These are phyloP conservation scores for fruit fly (Drosophila melanogaster) DNA, from an alignment of 1,140 invertebrate genomes.

Conservation along the genomic window Release_6_plus_ISO1_MT NT_037436.4:19440001-19440500, in stretches of 20 bases:
- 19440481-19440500: constrained; percentile 37
- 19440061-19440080: constrained; percentile 7
- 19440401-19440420: constrained; percentile 70
- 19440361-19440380: constrained; percentile 20
- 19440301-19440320: constrained; percentile 61
- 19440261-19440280: constrained; percentile 68
- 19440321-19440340: constrained; percentile 14
- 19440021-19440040: not conserved
- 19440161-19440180: not conserved
- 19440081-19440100: constrained; percentile 54
- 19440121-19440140: constrained; percentile 78
- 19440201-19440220: constrained; percentile 24
- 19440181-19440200: constrained; percentile 35
- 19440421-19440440: constrained; percentile 56
- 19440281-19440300: constrained; percentile 82
- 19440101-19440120: constrained; percentile 73
- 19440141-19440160: constrained; percentile 41
- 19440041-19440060: not conserved
- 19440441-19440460: constrained; percentile 56
- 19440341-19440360: constrained; percentile 13
- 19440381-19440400: constrained; percentile 67
- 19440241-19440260: constrained; percentile 69
- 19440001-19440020: too few relatives aligned
- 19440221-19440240: constrained; percentile 51
- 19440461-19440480: constrained; percentile 81